Evolutionary conservation across 2,888 invertebrate genomes (phyloP), one percentile per base, ranked within the genome.

Genomic region (Idaea straminata): DNA sequence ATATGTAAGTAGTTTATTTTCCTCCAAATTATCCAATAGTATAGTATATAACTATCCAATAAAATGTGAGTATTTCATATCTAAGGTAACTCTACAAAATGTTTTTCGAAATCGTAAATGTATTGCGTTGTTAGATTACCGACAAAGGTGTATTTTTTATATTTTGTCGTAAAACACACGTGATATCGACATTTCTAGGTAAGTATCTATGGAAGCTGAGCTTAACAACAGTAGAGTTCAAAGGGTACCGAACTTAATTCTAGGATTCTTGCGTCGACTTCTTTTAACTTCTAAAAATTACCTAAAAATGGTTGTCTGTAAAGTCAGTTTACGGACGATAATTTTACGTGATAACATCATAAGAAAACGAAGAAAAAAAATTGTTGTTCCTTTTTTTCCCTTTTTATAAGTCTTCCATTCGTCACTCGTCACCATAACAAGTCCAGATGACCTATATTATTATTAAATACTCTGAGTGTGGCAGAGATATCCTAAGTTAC

Each of bases 161-260:
- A 84, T 82, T 83, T 77, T 69, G 74, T 77, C 81, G 83, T 88
- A 88, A 88, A 87, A 86, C 80, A 80, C 87, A 87, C 84, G 80
- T 83, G 86, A 76, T 77, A 76, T 69, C 73, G 69, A 76, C 78
- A 4, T 47, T 71, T 62, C 69, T 74, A 67, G 63, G 58, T 62
- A 47, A 7, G 7, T 47, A 47, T 13, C 47, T 72, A 61, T 61
- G 62, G 16, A 35, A 36, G 62, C 57, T 58, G 57, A 67, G 65
- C 64, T 67, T 62, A 1, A 5, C 3, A 36, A 36, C 36, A 36
- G 10, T 7, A 10, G 4, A 36, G 5, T 4, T 36, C 5, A 47
- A 10, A 47, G 10, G 47, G 47, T 47, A 47, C 47, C 10, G 47
- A 47, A 6, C 47, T 47, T 13, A 10, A 13, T 47, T 47, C 13